Evolutionary conservation across 2,888 invertebrate species (phyloP), one percentile per base, ranked within the genome.

Genomic region (Ischnus inquisitorius): DNA sequence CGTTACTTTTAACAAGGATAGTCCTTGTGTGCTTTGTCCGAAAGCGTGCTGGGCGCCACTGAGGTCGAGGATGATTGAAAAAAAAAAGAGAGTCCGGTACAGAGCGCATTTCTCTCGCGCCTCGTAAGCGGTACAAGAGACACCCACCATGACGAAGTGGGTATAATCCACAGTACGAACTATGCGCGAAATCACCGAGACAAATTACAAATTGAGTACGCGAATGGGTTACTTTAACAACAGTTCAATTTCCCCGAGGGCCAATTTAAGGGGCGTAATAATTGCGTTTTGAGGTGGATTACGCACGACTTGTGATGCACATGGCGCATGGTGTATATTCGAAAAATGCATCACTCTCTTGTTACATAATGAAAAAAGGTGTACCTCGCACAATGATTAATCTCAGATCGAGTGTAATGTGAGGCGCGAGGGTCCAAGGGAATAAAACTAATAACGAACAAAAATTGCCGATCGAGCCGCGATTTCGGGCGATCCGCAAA

Each of bases 141-240:
- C 48, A 69, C 16, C 22, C 16, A 77, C 43, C 41, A 19, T 46
- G 64, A 83, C 48, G 25, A 75, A 64, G 68, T 57, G 25, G 25
- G 25, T 14, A 54, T 54, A 39, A 71, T 79, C 48, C 79, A 71
- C 34, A 75, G 74, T 60, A 8, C 25, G 25, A 34, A 72, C 39
- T 10, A 8, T 14, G 0, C 5, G 16, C 57, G 41, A 68, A 77
- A 76, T 43, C 60, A 77, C 67, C 68, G 72, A 22, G 62, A 68
- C 76, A 28, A 62, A 83, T 83, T 62, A n/a, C 57, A 72, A 83
- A 78, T 72, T 69, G 72, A 62, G 28, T 46, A 22, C 25, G 34
- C 12, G 41, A 83, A 72, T 72, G 43, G 41, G 12, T n/a, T 1
- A 39, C 34, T 64, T 57, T 65, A 39, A 48, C 43, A n/a, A 48